These are phyloP conservation scores for mouse (Mus musculus) DNA, from an alignment of 2,113 vertebrate species.

Conservation along the genomic window GRCm39 chr10:126979001-126979500, in stretches of 20 bases:
- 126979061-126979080: neutral
- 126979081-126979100: neutral
- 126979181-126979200: neutral
- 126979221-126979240: neutral
- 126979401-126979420: neutral
- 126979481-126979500: neutral
- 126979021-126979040: neutral
- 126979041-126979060: neutral
- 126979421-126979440: neutral
- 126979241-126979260: neutral
- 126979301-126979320: neutral
- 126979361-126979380: neutral
- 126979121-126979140: neutral
- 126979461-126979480: neutral
- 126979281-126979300: neutral
- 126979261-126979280: neutral
- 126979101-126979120: neutral
- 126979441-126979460: no score
- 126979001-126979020: no score
- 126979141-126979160: neutral
- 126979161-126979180: neutral
- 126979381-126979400: neutral
- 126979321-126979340: neutral
- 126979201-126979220: neutral
- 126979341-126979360: neutral